A percentile compares a stretch with the other conserved stretches of the same genome.
phyloP scores from a whole-genome alignment of 2,797 vertebrate genomes.

The Lacerta viridis region DNA sequence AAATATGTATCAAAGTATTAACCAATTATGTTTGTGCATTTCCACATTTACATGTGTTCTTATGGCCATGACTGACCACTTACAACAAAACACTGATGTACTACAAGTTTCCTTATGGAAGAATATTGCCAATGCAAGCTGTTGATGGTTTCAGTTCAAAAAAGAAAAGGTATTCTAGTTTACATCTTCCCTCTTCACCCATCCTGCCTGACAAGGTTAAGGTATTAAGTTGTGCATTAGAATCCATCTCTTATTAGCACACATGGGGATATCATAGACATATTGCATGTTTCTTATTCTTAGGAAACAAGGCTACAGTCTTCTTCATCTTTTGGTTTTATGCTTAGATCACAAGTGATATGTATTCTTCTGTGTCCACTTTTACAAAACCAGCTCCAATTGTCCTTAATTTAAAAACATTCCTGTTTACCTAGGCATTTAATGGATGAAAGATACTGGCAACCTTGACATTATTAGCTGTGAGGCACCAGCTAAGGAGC shows the following conservation, averaged over 20 bases:
- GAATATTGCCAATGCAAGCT: constrained; percentile 17
- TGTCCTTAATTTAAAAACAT: background rate
- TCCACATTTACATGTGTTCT: constrained; percentile 21
- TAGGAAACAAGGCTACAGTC: background rate
- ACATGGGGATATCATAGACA: background rate
- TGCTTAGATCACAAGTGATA: constrained; percentile 16
- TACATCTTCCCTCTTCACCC: constrained; percentile 12
- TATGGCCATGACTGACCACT: constrained; percentile 37
- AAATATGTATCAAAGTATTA: background rate
- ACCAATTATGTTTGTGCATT: background rate
- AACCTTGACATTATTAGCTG: background rate
- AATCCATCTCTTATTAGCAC: constrained; percentile 3
- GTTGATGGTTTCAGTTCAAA: constrained; percentile 26
- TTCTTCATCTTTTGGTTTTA: background rate
- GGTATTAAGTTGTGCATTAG: background rate
- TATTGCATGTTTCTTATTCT: constrained; percentile 19
- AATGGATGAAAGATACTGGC: background rate
- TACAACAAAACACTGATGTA: constrained; percentile 27
- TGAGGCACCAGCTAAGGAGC: too few relatives aligned
- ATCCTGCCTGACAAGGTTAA: constrained; percentile 29
- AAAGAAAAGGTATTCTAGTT: constrained; percentile 14
- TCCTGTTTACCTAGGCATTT: background rate
- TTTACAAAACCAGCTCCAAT: background rate
- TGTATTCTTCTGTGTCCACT: background rate
- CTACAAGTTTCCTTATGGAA: constrained; percentile 26